Conservation (phyloP, 2,113 vertebrate genomes). For the Urocolius indicus region DNA sequence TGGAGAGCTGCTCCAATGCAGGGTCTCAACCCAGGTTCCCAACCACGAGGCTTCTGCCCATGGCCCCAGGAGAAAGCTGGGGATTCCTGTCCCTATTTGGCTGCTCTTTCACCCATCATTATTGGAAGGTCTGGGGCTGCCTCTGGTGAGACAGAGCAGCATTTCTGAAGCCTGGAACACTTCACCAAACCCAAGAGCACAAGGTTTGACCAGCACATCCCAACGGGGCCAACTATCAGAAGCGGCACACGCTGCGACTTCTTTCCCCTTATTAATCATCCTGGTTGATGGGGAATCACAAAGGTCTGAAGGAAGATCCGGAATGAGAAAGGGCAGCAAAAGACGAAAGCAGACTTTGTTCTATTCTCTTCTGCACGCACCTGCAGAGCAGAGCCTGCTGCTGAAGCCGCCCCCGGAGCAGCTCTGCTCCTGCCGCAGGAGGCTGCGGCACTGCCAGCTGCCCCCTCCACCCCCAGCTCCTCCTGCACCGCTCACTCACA, state of each 20-base stretch:
- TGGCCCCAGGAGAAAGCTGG: neutral
- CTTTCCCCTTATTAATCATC: neutral
- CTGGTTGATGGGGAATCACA: neutral
- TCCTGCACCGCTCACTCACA: accelerated
- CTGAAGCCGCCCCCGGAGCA: accelerated
- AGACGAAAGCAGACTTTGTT: neutral
- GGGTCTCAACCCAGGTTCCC: neutral
- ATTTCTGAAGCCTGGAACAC: neutral
- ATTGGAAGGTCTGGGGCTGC: neutral
- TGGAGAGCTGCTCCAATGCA: neutral
- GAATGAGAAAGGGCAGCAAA: neutral
- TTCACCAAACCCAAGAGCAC: accelerated
- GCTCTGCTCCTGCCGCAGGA: neutral
- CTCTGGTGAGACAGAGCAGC: neutral
- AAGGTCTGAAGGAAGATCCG: neutral
- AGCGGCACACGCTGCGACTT: neutral
- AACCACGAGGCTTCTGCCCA: accelerated
- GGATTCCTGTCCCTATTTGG: neutral
- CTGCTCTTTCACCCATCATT: neutral
- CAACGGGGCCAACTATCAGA: accelerated
- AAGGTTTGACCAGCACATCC: neutral
- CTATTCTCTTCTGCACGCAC: neutral
- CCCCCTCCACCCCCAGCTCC: neutral
- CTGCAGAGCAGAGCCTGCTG: neutral
- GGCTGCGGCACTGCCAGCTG: neutral